These are phyloP conservation scores for Clarias gariepinus DNA, from an alignment of 2,113 vertebrate species.

Conservation along the genomic window DNA sequence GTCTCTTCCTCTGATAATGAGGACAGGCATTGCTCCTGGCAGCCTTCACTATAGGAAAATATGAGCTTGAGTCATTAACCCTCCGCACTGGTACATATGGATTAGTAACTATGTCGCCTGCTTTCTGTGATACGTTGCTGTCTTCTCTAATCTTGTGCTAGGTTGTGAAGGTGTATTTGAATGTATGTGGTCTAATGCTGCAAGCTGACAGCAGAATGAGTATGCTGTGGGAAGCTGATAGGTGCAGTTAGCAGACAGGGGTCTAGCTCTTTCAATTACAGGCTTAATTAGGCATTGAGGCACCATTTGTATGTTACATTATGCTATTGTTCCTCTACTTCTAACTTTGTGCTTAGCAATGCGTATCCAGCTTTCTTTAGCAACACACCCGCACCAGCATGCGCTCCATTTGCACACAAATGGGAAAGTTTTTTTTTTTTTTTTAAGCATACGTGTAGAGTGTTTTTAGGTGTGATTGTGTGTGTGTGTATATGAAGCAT, in stretches of 20 bases:
- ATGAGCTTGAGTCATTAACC: conserved; percentile 31
- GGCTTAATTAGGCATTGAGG: conserved; percentile 68
- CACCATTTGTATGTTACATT: conserved; percentile 59
- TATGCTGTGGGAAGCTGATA: conserved; percentile 1
- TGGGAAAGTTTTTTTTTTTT: not conserved
- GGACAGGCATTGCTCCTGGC: conserved; percentile 41
- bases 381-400: not conserved
- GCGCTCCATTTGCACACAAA: not conserved
- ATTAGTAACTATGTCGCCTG: not conserved
- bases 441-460: not conserved
- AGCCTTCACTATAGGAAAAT: conserved; percentile 31
- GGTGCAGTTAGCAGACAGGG: not conserved
- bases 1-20: conserved; percentile 45
- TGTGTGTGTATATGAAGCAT: not conserved
- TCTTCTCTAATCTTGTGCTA: not conserved
- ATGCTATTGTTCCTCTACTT: conserved; percentile 50
- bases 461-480: not conserved
- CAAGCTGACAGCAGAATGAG: conserved; percentile 19
- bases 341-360: conserved; percentile 59
- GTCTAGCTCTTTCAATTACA: conserved; percentile 58
- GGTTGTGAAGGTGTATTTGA: not conserved
- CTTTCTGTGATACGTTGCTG: conserved; percentile 4
- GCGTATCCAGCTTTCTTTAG: conserved; percentile 7
- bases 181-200: conserved; percentile 29
- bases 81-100: conserved; percentile 8